Evolutionary conservation across 2,888 invertebrate species (phyloP), one percentile per base, ranked within the genome.

Genomic region (Drosophila parthenogenetica): DNA sequence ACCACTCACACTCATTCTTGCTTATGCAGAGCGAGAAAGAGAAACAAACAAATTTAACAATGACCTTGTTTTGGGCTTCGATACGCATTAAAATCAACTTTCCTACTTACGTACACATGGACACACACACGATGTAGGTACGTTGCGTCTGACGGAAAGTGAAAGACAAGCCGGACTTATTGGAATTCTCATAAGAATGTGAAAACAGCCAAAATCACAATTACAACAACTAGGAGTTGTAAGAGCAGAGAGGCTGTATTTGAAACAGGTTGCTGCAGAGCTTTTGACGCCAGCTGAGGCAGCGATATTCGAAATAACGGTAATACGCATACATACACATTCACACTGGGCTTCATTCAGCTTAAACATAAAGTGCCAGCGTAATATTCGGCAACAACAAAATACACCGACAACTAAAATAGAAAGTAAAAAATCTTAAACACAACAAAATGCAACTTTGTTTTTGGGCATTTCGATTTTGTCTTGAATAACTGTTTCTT

Each of bases 181-280:
- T 83, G 84, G 79, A 87, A 88, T 85, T 85, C 84, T 83, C 69
- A 83, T 83, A 83, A 88, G 84, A 88, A 85, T 88, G 84, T 71
- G 73, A 77, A 79, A 79, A 65, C 64, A 48, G 53, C 67, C 62
- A 55, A 68, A 62, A 66, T 42, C 57, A 48, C 40, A 51, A 58
- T 48, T 64, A 45, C n/a, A 51, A 49, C 42, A 13, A 64, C 46
- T 54, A 63, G 51, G 45, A 70, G 40, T 37, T 39, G 29, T 25
- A 22, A 39, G 16, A 37, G 35, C 13, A 35, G 13, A 43, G 53
- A 53, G 37, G 43, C 16, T 37, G 50, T 62, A 59, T 50, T 42
- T 54, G 57, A 75, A 78, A 78, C 78, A 76, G 79, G 78, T 78
- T 78, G 77, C 37, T 32, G 58, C 22, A 29, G 13, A 73, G 65